Evolutionary conservation across 2,113 vertebrate species (phyloP).

Genomic region (Tenebrosternarchus preto): DNA sequence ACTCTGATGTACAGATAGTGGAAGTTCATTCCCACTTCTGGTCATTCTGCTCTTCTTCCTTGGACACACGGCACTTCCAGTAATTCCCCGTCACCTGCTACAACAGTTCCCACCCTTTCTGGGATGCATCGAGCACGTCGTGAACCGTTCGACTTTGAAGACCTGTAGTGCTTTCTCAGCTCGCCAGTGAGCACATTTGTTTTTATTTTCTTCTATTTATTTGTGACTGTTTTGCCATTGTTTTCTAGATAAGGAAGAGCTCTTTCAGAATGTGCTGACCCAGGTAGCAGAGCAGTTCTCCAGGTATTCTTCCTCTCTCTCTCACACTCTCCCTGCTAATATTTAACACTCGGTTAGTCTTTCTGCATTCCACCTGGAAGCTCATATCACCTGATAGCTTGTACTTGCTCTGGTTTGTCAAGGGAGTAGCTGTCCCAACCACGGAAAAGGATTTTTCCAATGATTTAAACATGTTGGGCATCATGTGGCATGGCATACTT

Average conservation of each 20-base stretch:
- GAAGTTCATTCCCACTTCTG: neutral
- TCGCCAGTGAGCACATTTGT: neutral
- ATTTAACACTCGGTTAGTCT: neutral
- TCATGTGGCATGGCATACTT: neutral
- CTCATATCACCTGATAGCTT: neutral
- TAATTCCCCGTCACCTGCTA: constrained; percentile 19
- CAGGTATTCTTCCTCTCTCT: constrained; percentile 72
- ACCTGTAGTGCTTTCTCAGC: neutral
- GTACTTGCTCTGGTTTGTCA: neutral
- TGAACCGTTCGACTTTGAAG: neutral
- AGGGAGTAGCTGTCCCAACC: neutral
- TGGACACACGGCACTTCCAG: neutral
- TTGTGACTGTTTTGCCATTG: constrained; percentile 28
- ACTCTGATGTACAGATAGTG: too few relatives aligned
- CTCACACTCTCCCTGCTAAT: constrained; percentile 10
- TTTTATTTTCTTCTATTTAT: too few relatives aligned
- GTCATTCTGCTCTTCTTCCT: neutral
- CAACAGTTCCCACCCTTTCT: neutral
- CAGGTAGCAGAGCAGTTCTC: constrained; percentile 89
- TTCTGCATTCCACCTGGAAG: neutral
- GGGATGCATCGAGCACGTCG: neutral
- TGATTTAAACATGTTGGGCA: neutral
- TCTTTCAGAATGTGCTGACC: constrained; percentile 87
- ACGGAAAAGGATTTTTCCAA: neutral
- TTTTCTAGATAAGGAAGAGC: constrained; percentile 80